A percentile compares a stretch with the other conserved stretches of the same genome.
phyloP scores from a whole-genome alignment of 2,113 vertebrate genomes.

The Hypomesus transpacificus region DNA sequence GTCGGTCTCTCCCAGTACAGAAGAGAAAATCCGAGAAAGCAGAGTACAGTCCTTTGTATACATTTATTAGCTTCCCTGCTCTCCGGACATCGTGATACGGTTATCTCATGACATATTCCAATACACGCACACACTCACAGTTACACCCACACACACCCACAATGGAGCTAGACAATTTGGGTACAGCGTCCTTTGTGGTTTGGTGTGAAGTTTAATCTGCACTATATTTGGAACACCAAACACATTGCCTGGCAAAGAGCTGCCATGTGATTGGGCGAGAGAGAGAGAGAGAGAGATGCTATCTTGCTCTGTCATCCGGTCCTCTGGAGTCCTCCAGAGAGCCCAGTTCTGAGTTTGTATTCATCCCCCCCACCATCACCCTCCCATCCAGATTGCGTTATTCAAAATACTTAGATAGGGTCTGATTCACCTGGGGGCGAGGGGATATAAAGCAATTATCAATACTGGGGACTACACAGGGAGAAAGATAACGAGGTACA shows the following conservation, averaged over 20 bases:
- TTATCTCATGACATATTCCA: not conserved
- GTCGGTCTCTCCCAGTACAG: too few relatives aligned
- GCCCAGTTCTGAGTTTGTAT: too few relatives aligned
- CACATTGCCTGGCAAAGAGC: constrained; percentile 16
- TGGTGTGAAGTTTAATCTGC: not conserved
- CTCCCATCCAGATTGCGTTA: too few relatives aligned
- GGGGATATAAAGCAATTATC: constrained; percentile 43
- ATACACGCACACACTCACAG: not conserved
- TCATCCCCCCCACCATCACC: too few relatives aligned
- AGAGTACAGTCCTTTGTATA: not conserved
- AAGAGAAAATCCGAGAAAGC: not conserved
- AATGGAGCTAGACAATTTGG: not conserved
- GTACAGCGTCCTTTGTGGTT: not conserved
- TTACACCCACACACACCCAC: not conserved
- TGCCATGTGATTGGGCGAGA: constrained; percentile 24
- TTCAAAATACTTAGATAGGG: too few relatives aligned
- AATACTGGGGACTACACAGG: not conserved
- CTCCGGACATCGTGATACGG: not conserved
- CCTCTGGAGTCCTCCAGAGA: not conserved
- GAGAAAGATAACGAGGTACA: constrained; percentile 25
- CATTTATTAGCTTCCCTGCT: too few relatives aligned
- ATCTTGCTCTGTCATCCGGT: constrained; percentile 28
- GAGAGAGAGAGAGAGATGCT: not conserved
- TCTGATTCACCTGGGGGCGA: constrained; percentile 30
- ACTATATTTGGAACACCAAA: constrained; percentile 18